Base-by-base conservation (phyloP, 2,113 vertebrate species). In the Sisor rabdophorus region DNA sequence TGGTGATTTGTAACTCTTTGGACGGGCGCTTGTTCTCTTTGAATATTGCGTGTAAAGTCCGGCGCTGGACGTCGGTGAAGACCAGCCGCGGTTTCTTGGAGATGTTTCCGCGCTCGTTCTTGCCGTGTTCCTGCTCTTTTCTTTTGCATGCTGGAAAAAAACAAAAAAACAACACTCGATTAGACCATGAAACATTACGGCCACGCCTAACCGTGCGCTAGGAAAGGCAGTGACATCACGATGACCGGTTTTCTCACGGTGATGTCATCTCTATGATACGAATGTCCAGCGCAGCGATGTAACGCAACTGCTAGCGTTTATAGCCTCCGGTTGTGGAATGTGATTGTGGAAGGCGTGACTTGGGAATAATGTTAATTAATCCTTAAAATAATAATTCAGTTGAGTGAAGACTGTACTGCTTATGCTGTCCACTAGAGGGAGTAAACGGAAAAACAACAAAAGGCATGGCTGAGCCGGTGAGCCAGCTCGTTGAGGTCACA, bases 1-100 rank as follows among this genome's bases (percentile, higher is more conserved):
- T 99, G 91, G 97, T 99, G 88, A 98, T 92, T 89, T 99, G 97
- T 85, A 99, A 91, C 88, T 99, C 97, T 93, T 99, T 99, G 92
- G 97, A 99, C 0, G 97, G 97, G 85, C 97, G 97, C 92, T 98
- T 99, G 86, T 99, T 99, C 90, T 99, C 97, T 88, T 98, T 98
- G 92, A 99, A 99, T 94, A 99, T 98, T 91, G 97, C 97, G 76
- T 98, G 95, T 78, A 99, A 96, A 89, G 96, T 99, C 90, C 97
- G 92, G 80, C 97, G 94, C 91, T 99, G 97, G 83, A 99, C 97
- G 56, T 99, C 97, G 0, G 97, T 99, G 92, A 99, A 99, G 87
- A 99, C 97, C 87, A 99, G 80, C 85, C 97, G 92, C 76, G 96
- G 96, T 87, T 99, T 99, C 87, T 99, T 99, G 87, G 94, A 92